Evolutionary conservation across 2,113 vertebrate species (phyloP), one percentile per base, ranked within the genome.

Genomic region (Paralichthys olivaceus): DNA sequence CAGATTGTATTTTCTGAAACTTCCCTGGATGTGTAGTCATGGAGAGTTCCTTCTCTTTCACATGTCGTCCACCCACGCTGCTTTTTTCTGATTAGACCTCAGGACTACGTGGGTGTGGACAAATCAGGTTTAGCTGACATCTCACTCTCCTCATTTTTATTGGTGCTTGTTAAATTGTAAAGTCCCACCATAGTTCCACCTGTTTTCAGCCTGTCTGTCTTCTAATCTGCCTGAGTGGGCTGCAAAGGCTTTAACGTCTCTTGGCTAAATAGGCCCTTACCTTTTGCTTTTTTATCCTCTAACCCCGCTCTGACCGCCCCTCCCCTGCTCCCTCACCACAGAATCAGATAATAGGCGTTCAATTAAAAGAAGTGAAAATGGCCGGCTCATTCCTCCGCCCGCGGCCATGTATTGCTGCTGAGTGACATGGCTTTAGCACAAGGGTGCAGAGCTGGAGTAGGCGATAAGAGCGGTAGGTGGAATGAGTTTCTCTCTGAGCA

Each of bases 281-380:
- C 32, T 45, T 45, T 32, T 17, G 1, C 67, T 25, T 54, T 25
- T 62, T 60, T 67, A 64, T 75, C 79, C 57, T 51, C 40, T 0
- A 65, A 29, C 34, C 37, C 19, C 34, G 68, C 43, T 58, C 55
- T 54, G 49, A 47, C 71, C 51, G 5, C 20, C 19, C 37, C 26
- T 56, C 43, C 40, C 26, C 32, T 13, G 34, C 53, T 28, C 26
- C 32, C 4, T 55, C 40, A 11, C 14, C 7, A 23, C 59, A 26
- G n/a, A 64, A 87, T 85, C 83, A 88, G 75, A 89, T 90, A 81
- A 85, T 54, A 56, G 20, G 9, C 40, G 79, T 84, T 84, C 76
- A 87, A 85, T 85, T 91, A 85, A 87, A 87, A 85, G 2, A 47
- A 63, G 23, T 23, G 45, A 64, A 80, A 79, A 62, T 47, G 70